Base-by-base conservation (phyloP, 2,888 invertebrate species). In the Amaurobius ferox region DNA sequence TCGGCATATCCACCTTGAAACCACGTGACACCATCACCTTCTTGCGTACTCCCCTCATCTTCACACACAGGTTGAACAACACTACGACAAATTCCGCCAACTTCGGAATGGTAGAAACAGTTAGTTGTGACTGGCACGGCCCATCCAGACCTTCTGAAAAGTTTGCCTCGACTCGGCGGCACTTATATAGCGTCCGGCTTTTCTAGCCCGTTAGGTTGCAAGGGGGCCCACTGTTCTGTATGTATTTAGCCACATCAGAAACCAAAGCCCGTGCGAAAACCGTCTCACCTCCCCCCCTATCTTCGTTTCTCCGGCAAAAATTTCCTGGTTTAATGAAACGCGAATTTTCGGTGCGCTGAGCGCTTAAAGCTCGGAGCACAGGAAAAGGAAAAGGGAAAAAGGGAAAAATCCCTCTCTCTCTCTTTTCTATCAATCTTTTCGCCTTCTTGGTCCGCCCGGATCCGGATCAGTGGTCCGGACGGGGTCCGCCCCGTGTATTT, bases 281-380 rank as follows among this genome's bases (percentile, higher is more conserved):
- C 80, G 71, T 77, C 19, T 39, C 48, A 44, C 48, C 64, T 16
- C 35, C 23, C 64, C 76, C 40, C 40, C 72, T 26, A 23, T 40
- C 29, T 74, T 74, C 64, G 74, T 64, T 73, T 67, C 86, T 78
- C 78, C 68, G 76, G 87, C 87, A 87, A 87, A 87, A 87, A 87
- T 87, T 87, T 87, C 83, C 79, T 71, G 81, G 87, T 83, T 78
- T 83, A 87, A 87, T 87, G 87, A 87, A 87, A 87, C 87, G 87
- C 78, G 87, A 87, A 87, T 74, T 83, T 48, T 80, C 87, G 87
- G 67, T 83, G 87, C 83, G 64, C 66, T 87, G 87, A 81, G 67
- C 79, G 74, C 83, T 78, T 79, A 83, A 79, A 83, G 87, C 81
- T 70, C 44, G 71, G 62, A 76, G 74, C 79, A 39, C 61, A 30